Evolutionary conservation across 2,113 vertebrate genomes (phyloP).

Genomic region (Gymnocephalus cernua): DNA sequence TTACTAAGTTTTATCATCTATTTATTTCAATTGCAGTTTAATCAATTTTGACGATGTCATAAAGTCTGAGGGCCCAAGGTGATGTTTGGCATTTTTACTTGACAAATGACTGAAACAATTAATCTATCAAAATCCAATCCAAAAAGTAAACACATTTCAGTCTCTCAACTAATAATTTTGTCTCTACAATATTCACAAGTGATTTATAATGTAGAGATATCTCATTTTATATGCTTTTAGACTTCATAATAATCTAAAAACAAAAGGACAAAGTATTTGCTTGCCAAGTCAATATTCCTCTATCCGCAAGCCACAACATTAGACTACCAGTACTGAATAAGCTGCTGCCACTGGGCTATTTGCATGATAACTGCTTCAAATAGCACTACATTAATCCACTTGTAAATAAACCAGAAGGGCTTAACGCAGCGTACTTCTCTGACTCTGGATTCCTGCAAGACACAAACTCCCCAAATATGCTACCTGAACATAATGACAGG

Average conservation of each 20-base stretch:
- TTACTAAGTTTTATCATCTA: background rate
- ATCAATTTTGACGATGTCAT: background rate
- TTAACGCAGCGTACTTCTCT: background rate
- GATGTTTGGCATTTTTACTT: no score
- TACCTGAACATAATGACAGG: slow-evolving; percentile 6
- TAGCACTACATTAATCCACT: background rate
- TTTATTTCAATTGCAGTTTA: background rate
- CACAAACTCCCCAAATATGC: background rate
- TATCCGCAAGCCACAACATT: background rate
- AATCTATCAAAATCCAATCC: background rate
- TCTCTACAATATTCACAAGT: background rate
- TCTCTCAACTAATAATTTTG: background rate
- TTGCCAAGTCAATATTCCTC: background rate
- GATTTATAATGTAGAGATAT: background rate
- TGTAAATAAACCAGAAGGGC: slow-evolving; percentile 6
- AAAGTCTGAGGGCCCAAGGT: background rate
- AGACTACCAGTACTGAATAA: background rate
- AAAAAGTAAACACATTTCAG: background rate
- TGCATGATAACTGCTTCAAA: slow-evolving; percentile 35
- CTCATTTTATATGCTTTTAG: background rate
- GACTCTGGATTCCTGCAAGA: slow-evolving; percentile 5
- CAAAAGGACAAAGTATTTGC: background rate
- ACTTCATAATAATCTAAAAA: background rate
- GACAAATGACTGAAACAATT: no score
- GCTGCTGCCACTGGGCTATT: background rate